Evolutionary conservation across 2,113 vertebrate species (phyloP), one percentile per base, ranked within the genome.

Genomic region (Tursiops truncatus): DNA sequence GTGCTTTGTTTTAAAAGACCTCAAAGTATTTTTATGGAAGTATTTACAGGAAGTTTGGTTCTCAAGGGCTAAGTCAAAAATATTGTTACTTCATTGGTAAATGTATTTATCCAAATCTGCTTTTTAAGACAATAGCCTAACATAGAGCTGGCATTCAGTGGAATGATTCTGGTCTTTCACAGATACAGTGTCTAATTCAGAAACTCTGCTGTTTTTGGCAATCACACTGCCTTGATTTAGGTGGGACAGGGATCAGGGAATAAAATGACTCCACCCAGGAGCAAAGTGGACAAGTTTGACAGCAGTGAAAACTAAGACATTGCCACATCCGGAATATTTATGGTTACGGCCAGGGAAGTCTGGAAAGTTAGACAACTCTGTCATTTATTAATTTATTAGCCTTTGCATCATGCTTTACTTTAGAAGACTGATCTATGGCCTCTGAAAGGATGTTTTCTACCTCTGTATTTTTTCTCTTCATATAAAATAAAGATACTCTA

Each of bases 11-110:
- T 95, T 93, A 94, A 94, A 96, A 94, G 83, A 92, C 83, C 70
- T 95, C 76, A 33, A 81, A 97, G 79, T 80, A 92, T 93, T 97
- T 98, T 97, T 94, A 96, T 96, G 87, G 79, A 97, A 68, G 85
- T 71, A 81, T 92, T 97, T 84, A 92, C 60, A 95, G 93, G 97
- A 95, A 94, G 86, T 95, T 96, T 87, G 86, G 77, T 94, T 96
- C 91, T 96, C 53, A 71, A 95, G 23, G 86, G 73, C 91, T 74
- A 68, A 87, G 86, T 84, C 81, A 97, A 93, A 96, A 95, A 80
- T 93, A 33, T 86, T 87, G n/a, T 93, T 76, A 36, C 26, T 90
- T 33, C 23, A 17, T 71, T 80, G 93, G 70, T 93, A 60, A 93
- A 79, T 53, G 65, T 23, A n/a, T 74, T 50, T 86, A 56, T 74